These are phyloP conservation scores for Nyctibius grandis DNA, from an alignment of 2,797 vertebrate genomes.

Conservation along the genomic window DNA sequence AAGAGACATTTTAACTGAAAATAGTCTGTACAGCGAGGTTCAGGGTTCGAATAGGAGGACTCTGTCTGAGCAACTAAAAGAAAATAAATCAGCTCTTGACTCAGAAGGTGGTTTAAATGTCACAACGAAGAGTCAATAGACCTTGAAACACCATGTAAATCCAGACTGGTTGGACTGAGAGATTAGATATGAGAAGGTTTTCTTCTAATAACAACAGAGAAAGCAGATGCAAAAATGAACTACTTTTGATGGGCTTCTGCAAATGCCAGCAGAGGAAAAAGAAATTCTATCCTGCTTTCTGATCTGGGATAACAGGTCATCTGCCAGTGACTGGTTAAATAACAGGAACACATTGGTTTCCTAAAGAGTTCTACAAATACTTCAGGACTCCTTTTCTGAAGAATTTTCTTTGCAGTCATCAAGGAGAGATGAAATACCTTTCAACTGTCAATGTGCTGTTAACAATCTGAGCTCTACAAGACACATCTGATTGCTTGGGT, in stretches of 20 bases:
- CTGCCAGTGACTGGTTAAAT: neutral
- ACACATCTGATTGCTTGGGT: slow-evolving; percentile 28
- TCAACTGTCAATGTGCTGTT: neutral
- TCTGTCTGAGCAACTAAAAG: neutral
- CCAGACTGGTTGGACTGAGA: neutral
- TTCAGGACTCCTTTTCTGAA: neutral
- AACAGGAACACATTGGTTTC: neutral
- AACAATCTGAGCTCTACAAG: neutral
- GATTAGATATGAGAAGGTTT: neutral
- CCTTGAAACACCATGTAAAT: neutral
- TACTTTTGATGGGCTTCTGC: neutral
- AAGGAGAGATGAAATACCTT: neutral
- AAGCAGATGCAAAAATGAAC: neutral
- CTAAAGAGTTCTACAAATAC: neutral
- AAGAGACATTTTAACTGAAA: neutral
- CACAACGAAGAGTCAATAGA: neutral
- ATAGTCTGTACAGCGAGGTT: neutral
- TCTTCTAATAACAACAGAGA: neutral
- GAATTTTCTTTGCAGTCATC: neutral
- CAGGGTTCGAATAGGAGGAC: neutral
- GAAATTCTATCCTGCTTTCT: neutral
- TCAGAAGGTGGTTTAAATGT: slow-evolving; percentile 10
- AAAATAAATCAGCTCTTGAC: neutral
- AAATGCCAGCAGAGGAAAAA: neutral
- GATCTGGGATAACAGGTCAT: neutral